Evolutionary conservation across 2,797 vertebrate species (phyloP), one percentile per base, ranked within the genome.

Genomic region (Aselliscus stoliczkanus): DNA sequence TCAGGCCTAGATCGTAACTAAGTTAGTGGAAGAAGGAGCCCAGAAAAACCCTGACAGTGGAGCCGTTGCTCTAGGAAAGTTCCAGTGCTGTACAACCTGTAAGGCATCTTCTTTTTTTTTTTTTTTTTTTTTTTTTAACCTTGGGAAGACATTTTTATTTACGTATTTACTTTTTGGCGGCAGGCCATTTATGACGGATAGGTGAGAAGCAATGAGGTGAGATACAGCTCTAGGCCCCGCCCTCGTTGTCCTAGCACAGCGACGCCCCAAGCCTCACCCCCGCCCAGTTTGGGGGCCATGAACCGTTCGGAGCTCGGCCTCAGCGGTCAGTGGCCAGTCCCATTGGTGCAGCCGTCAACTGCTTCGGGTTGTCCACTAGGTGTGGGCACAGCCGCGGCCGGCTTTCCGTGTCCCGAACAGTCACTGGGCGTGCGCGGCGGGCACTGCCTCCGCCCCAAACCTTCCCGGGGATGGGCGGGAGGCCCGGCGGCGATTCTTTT

Each of bases 1-100:
- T 88, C 60, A 79, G 88, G 88, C 81, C 84, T 39, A 94, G 87
- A 31, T 70, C 31, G 12, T 50, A 81, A 27, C 42, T 83, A 54
- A 87, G 75, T 92, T 85, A 67, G n/a, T n/a, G n/a, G n/a, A n/a
- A n/a, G n/a, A n/a, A n/a, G n/a, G n/a, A n/a, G 84, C 93, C 95
- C 90, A 79, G 82, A 82, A 52, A 64, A 69, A 85, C 92, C 93
- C 85, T 70, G 92, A 76, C 92, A 87, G 87, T 42, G 83, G 73
- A 88, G 83, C 93, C 82, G 47, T 83, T 37, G 52, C 92, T 92
- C 88, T 72, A 94, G 75, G 73, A 52, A 79, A 70, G 20, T 90
- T 96, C 95, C 93, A 93, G 96, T 93, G 95, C 96, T 88, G 13
- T 60, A 80, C 79, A 95, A 72, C 85, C 88, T 75, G 25, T 95